These are phyloP conservation scores for Drosophila atroscutellata DNA, from an alignment of 2,888 invertebrate genomes.

Conservation along the genomic window DNA sequence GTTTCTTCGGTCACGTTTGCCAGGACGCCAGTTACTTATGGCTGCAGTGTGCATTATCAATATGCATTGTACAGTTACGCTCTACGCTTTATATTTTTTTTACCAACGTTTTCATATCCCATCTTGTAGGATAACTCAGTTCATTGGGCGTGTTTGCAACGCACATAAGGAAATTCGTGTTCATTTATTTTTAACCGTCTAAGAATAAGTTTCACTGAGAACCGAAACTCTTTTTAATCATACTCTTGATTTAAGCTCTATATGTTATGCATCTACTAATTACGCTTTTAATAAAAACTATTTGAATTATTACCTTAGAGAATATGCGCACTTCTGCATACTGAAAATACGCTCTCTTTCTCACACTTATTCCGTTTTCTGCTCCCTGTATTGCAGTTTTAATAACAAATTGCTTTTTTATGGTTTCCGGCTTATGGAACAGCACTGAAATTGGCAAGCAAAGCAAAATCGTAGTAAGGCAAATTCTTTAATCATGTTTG, in stretches of 20 bases:
- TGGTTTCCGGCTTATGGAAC: constrained; percentile 77
- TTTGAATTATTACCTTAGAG: constrained; percentile 8
- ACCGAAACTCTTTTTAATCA: no score
- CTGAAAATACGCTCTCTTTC: neutral
- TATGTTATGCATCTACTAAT: neutral
- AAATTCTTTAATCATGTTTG: constrained; percentile 72
- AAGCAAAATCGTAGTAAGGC: constrained; percentile 47
- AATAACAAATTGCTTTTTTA: constrained; percentile 80
- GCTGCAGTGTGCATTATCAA: constrained; percentile 79
- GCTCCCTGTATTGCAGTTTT: constrained; percentile 63
- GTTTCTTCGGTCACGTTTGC: constrained; percentile 71
- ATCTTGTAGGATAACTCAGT: constrained; percentile 4
- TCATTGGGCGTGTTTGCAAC: neutral
- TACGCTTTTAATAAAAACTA: neutral
- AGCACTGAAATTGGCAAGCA: constrained; percentile 69
- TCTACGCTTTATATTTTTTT: constrained; percentile 45
- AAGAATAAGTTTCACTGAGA: neutral
- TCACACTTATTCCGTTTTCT: constrained; percentile 17
- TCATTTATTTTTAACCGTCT: neutral
- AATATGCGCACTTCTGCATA: constrained; percentile 15
- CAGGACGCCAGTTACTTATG: constrained; percentile 74
- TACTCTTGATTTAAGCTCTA: neutral
- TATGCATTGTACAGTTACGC: constrained; percentile 68
- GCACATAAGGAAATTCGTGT: neutral
- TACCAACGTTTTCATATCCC: constrained; percentile 21